Evolutionary conservation across 2,888 invertebrate genomes (phyloP).

Genomic region (Pachymerium ferrugineum): DNA sequence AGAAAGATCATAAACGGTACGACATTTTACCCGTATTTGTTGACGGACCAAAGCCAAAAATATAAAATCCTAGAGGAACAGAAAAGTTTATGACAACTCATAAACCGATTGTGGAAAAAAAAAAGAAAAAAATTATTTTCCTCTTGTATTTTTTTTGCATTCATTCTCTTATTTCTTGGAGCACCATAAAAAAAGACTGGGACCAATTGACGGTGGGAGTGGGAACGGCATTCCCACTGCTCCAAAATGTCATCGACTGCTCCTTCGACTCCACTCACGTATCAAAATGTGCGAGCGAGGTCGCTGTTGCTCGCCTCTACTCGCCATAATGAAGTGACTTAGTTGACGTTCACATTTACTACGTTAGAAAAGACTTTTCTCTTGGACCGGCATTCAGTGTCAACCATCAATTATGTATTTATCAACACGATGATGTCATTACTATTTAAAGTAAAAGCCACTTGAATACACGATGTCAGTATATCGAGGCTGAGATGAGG

Average conservation of each 20-base stretch:
- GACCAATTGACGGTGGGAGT: background rate
- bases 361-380: background rate
- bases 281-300: background rate
- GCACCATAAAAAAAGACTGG: too few species aligned
- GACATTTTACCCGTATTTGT: background rate
- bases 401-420: too few species aligned
- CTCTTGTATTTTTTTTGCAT: too few species aligned
- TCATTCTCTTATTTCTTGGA: too few species aligned
- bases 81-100: too few species aligned
- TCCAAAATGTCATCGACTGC: background rate
- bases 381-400: too few species aligned
- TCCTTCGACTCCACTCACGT: constrained; percentile 1
- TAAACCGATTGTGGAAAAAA: too few species aligned
- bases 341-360: background rate
- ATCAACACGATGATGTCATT: too few species aligned
- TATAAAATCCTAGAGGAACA: too few species aligned
- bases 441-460: too few species aligned
- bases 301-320: background rate
- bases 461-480: too few species aligned
- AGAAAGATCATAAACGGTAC: constrained; percentile 29
- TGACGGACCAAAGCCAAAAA: constrained; percentile 3
- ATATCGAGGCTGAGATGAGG: background rate
- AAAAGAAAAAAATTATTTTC: too few species aligned
- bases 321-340: background rate
- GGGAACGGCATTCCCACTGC: background rate